These are phyloP conservation scores for Cyrtonyx montezumae DNA, from an alignment of 2,113 vertebrate genomes.

Conservation along the genomic window DNA sequence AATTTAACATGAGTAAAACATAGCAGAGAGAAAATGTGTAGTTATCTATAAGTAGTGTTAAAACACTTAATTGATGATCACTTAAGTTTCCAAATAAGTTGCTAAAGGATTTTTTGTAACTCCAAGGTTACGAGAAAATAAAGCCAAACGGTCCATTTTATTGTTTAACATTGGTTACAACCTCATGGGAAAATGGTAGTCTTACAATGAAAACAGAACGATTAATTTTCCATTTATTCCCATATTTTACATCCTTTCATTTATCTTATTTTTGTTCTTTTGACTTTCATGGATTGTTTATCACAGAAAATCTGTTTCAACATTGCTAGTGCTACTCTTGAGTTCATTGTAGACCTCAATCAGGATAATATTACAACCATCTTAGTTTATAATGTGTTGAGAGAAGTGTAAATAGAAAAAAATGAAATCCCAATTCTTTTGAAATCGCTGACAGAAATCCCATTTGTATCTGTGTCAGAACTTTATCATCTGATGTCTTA, in stretches of 20 bases:
- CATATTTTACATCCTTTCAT: background rate
- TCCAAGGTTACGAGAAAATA: constrained; percentile 66
- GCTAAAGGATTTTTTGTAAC: background rate
- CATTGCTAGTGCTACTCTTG: background rate
- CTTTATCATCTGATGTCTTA: background rate
- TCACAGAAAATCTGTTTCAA: background rate
- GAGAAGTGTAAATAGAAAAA: background rate
- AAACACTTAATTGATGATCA: background rate
- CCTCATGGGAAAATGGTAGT: background rate
- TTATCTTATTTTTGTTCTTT: constrained; percentile 37
- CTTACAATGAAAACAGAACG: background rate
- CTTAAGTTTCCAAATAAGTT: background rate
- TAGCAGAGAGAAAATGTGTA: background rate
- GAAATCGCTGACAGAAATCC: background rate
- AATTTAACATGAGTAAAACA: background rate
- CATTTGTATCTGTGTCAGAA: background rate
- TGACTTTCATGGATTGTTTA: constrained; percentile 21
- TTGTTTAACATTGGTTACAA: background rate
- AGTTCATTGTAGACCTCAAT: background rate
- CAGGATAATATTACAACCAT: background rate
- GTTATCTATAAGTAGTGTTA: background rate
- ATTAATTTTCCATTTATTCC: background rate
- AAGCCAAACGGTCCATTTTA: constrained; percentile 72
- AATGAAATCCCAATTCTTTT: background rate
- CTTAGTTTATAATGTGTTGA: background rate